Conservation (phyloP, 64 coral and sea anemone genomes). For the Acropora tenuis region DNA sequence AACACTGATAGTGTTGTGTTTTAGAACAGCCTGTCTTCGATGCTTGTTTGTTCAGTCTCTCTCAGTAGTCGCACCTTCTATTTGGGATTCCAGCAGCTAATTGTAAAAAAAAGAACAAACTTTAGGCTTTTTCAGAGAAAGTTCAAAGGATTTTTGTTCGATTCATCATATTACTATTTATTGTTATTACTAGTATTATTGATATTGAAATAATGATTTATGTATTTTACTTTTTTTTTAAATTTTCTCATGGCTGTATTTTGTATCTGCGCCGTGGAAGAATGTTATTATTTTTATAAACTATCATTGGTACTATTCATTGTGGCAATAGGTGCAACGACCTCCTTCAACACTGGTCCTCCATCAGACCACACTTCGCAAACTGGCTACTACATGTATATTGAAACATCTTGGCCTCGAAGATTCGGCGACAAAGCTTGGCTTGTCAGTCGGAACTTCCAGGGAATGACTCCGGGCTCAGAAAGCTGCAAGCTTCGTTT, state of each 20-base stretch:
- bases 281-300: not conserved
- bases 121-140: no score
- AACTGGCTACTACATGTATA: conserved; percentile 82
- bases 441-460: conserved; percentile 75
- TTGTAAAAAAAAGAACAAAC: not conserved
- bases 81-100: not conserved
- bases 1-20: not conserved
- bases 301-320: not conserved
- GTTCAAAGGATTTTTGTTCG: no score
- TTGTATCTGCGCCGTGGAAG: not conserved
- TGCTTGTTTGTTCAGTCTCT: not conserved
- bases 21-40: not conserved
- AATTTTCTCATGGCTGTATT: no score
- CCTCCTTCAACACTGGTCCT: conserved; percentile 46
- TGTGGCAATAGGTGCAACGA: not conserved
- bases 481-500: conserved; percentile 70
- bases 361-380: conserved; percentile 44
- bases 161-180: no score
- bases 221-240: no score
- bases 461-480: conserved; percentile 35
- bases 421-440: conserved; percentile 82
- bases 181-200: no score
- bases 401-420: conserved; percentile 86
- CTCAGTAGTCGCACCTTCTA: not conserved
- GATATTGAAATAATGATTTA: no score